Evolutionary conservation across 2,113 vertebrate species (phyloP), one percentile per base, ranked within the genome.

Genomic region (Macquaria ambigua): DNA sequence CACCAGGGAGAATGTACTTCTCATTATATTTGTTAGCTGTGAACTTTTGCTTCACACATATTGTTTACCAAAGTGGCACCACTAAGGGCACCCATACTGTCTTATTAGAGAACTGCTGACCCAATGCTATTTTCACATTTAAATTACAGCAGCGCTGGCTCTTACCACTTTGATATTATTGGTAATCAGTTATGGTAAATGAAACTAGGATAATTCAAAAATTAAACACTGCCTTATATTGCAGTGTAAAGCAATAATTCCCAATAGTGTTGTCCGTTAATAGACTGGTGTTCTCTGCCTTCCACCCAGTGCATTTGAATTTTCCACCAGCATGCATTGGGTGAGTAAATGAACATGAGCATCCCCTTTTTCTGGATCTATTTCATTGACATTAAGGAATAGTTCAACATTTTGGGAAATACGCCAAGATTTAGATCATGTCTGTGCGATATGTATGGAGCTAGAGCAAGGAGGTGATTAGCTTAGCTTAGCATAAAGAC

Each of bases 11-110:
- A 74, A 74, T 77, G 61, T 55, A 62, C 34, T 53, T 48, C 86
- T 91, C 80, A 87, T 92, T 89, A 82, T 87, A 83, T 83, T 41
- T 67, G 76, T 85, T 68, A 52, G 74, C 86, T 82, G 31, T 81
- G 74, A 89, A 90, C 82, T 79, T 87, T 84, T 8, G 37, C 43
- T 87, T 79, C 74, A 77, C 85, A 85, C 83, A 80, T 80, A 77
- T 79, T 85, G 77, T 85, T 90, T 89, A 79, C 71, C n/a, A 71
- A 67, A 82, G 87, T 52, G 52, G 25, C 53, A 71, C 61, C 77
- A 70, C 67, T 63, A 25, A 79, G 59, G 53, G 59, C 82, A 71
- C 61, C 7, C 39, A 72, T 12, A 64, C 68, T 62, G 52, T 56
- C 78, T 87, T 78, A 82, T 89, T 84, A 84, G 59, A 74, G 52